Conservation (phyloP, 1,140 invertebrate species). For the Littorina saxatilis region DNA sequence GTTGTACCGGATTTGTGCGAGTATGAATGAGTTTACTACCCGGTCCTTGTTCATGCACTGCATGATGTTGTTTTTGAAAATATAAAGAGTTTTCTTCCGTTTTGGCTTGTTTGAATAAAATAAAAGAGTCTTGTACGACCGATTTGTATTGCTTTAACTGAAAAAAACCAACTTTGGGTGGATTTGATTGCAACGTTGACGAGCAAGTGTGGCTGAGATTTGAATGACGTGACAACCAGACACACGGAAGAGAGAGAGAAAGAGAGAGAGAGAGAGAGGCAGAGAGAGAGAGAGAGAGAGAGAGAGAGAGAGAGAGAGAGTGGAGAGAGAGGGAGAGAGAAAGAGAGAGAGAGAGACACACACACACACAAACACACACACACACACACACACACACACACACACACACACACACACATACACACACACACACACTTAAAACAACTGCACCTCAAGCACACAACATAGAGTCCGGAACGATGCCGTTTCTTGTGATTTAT, state of each 20-base stretch:
- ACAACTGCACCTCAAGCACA: not conserved
- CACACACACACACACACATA: constrained; percentile 22
- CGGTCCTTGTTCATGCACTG: too few relatives aligned
- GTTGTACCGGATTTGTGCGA: too few relatives aligned
- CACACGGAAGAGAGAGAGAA: not conserved
- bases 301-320: not conserved
- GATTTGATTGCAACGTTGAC: too few relatives aligned
- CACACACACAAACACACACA: not conserved
- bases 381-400: constrained; percentile 22
- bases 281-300: not conserved
- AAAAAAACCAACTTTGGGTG: too few relatives aligned
- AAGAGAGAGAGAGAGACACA: not conserved
- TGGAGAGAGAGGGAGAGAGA: not conserved
- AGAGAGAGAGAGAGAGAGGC: not conserved
- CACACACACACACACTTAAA: constrained; percentile 11
- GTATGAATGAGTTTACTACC: too few relatives aligned
- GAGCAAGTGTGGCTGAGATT: too few relatives aligned
- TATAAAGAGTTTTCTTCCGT: too few relatives aligned
- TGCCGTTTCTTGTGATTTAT: not conserved
- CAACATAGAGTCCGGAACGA: not conserved
- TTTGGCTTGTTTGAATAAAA: too few relatives aligned
- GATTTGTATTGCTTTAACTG: too few relatives aligned
- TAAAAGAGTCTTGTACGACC: too few relatives aligned
- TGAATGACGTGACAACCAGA: too few relatives aligned
- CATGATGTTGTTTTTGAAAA: too few relatives aligned